These are phyloP conservation scores for Silvanus unidentatus DNA, from an alignment of 2,888 invertebrate species.

Conservation along the genomic window DNA sequence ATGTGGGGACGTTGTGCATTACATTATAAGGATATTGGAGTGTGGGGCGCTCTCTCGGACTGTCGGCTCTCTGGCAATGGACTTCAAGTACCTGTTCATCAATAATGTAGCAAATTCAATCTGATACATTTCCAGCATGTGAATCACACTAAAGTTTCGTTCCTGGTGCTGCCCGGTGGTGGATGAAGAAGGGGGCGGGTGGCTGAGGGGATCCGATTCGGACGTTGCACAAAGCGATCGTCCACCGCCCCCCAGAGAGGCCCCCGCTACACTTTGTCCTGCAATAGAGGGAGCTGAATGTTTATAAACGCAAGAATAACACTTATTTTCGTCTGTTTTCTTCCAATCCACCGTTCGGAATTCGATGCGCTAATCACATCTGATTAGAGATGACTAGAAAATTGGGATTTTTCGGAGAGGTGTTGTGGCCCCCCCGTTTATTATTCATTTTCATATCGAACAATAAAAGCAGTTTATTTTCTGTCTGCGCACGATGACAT, in stretches of 20 bases:
- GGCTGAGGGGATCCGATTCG: not conserved
- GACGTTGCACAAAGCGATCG: not conserved
- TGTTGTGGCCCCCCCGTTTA: too few relatives aligned
- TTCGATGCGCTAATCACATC: too few relatives aligned
- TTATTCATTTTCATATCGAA: conserved; percentile 15
- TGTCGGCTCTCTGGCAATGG: conserved; percentile 25
- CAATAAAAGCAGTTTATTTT: conserved; percentile 20
- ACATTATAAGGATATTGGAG: conserved; percentile 24
- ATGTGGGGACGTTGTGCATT: conserved; percentile 28
- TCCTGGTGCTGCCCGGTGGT: too few relatives aligned
- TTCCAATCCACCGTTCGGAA: too few relatives aligned
- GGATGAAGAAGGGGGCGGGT: not conserved
- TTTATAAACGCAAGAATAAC: conserved; percentile 11
- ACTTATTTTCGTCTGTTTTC: too few relatives aligned
- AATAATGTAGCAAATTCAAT: conserved; percentile 44
- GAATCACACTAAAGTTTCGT: conserved; percentile 22
- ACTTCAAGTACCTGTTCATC: conserved; percentile 45
- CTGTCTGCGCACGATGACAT: conserved; percentile 5
- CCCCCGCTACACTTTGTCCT: conserved; percentile 11
- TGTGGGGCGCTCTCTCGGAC: not conserved
- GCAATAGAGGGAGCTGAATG: conserved; percentile 15
- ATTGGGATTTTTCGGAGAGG: too few relatives aligned
- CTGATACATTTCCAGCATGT: conserved; percentile 42
- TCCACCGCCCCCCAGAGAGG: conserved; percentile 5
- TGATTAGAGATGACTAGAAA: too few relatives aligned